Evolutionary conservation across 1,140 invertebrate genomes (phyloP), one percentile per base, ranked within the genome.

Genomic region (Vanessa atalanta): DNA sequence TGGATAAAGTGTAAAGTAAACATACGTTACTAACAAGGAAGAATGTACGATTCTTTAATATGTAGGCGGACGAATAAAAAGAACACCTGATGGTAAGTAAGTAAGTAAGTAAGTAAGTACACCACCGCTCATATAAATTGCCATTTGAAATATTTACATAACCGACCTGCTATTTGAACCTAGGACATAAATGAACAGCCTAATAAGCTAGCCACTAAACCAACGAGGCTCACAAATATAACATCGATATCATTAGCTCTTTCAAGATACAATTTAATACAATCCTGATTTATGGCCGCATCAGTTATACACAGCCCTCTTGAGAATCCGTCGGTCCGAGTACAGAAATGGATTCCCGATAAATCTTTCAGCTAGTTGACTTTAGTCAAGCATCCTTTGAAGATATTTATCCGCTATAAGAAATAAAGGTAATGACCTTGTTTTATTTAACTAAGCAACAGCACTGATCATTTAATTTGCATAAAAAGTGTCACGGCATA

Each of bases 311-410:
- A 14, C 63, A 72, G 63, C 31, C 64, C 70, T 55, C 70, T 53
- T 47, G 70, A 65, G 70, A 72, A 55, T 51, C 60, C 57, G 63
- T 47, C 50, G 47, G 37, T 66, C 43, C 64, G 11, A 57, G 47
- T 57, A 72, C 70, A 57, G 70, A 72, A 65, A 72, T 72, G 50
- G 53, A 66, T 60, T 72, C 70, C 63, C 64, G 61, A 72, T 72
- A 72, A 72, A 72, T 72, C 64, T 53, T 64, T 72, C 63, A 70
- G 20, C 63, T 70, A 70, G 57, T 70, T 63, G 16, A 70, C 48
- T 70, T 63, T 70, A 70, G n/a, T 70, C 67, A 61, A 64, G 60
- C 31, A 70, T 37, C 31, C 57, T 61, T 31, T 61, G 57, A 60
- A 60, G 23, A 61, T 61, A 61, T 61, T 61, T 61, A 61, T 61